These are phyloP conservation scores for Alauda arvensis DNA, from an alignment of 2,797 vertebrate genomes.

Conservation along the genomic window DNA sequence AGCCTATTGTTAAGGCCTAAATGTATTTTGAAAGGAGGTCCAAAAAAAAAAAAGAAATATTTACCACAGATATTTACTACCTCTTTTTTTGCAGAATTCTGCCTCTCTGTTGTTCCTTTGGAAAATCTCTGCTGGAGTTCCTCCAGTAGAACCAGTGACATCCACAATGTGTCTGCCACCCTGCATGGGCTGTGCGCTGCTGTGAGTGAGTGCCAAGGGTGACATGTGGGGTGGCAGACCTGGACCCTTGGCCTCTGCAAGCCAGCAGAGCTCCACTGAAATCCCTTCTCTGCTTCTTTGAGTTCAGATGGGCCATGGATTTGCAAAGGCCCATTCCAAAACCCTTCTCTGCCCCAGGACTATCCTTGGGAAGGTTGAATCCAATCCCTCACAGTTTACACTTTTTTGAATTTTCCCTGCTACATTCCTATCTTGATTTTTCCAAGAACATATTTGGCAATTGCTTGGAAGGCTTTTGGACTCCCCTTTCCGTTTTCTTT, in stretches of 20 bases:
- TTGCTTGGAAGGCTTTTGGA: not conserved
- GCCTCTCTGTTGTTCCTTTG: not conserved
- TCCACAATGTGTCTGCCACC: not conserved
- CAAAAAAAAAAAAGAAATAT: slow-evolving; percentile 8
- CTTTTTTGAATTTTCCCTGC: not conserved
- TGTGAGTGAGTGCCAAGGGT: not conserved
- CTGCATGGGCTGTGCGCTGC: not conserved
- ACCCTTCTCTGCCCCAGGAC: not conserved
- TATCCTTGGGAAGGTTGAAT: not conserved
- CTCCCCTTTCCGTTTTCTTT: not conserved
- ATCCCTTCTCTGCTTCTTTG: not conserved
- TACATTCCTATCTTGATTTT: not conserved
- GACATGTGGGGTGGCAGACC: not conserved
- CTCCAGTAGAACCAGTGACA: not conserved
- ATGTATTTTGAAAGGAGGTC: not conserved
- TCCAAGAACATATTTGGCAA: not conserved
- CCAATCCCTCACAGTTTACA: not conserved
- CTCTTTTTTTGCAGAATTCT: not conserved
- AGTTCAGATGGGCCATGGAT: not conserved
- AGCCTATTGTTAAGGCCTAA: slow-evolving; percentile 21
- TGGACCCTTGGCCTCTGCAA: not conserved
- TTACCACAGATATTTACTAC: not conserved
- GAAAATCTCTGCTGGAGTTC: not conserved
- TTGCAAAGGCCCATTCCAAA: not conserved
- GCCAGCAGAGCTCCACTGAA: not conserved